phyloP scores from a whole-genome alignment of 2,113 vertebrate genomes.

The Porphyrio hochstetteri region DNA sequence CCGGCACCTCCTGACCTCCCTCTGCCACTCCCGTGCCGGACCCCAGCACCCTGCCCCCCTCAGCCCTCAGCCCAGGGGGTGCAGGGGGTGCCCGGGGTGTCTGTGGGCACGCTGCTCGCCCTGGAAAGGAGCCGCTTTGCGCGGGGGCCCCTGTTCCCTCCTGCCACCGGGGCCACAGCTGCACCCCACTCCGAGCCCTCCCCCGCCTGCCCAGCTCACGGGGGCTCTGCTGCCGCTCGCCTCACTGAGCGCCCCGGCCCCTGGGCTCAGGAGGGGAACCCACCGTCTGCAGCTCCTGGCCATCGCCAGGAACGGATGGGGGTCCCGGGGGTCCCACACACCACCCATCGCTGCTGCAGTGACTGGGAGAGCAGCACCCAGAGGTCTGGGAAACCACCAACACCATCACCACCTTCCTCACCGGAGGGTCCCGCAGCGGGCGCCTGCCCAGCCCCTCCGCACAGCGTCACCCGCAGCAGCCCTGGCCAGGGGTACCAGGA shows the following conservation, averaged over 20 bases:
- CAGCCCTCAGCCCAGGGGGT: accelerated
- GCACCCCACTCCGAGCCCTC: background rate
- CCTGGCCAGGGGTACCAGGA: background rate
- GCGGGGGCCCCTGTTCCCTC: background rate
- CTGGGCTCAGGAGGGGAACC: background rate
- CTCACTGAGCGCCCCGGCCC: background rate
- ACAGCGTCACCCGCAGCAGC: background rate
- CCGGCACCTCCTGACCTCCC: background rate
- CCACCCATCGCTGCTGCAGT: too few relatives aligned
- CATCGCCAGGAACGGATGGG: background rate
- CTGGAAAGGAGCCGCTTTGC: background rate
- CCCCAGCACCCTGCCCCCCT: background rate
- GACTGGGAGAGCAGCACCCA: background rate
- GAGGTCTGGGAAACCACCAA: background rate
- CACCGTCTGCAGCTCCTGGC: background rate
- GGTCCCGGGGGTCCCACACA: too few relatives aligned
- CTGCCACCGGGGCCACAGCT: background rate
- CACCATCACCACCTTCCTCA: background rate
- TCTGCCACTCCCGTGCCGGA: background rate
- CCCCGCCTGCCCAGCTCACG: background rate
- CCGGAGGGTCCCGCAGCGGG: background rate
- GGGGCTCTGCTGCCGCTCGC: background rate
- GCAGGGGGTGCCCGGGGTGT: background rate
- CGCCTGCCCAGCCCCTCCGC: background rate
- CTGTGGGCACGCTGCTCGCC: background rate